Conservation (phyloP, 2,797 vertebrate genomes). For the Avahi laniger region DNA sequence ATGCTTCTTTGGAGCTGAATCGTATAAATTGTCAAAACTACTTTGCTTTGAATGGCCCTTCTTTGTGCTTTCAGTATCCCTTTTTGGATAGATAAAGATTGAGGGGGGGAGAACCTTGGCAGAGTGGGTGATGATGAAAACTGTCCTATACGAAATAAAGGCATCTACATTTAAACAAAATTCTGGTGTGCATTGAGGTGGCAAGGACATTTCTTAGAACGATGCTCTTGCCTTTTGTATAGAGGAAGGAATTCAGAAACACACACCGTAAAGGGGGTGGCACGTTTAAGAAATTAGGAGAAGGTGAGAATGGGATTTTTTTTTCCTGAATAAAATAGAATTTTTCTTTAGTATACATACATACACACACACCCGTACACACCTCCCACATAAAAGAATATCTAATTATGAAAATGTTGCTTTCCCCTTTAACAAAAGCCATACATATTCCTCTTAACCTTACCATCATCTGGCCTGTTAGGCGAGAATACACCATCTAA, state of each 20-base stretch:
- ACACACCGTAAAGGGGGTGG: not conserved
- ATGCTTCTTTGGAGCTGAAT: conserved; percentile 79
- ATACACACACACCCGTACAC: not conserved
- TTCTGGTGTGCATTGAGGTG: conserved; percentile 76
- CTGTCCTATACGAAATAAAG: conserved; percentile 79
- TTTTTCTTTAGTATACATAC: not conserved
- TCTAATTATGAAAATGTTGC: conserved; percentile 80
- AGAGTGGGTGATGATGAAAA: conserved; percentile 75
- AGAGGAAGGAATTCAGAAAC: conserved; percentile 73
- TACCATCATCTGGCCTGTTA: conserved; percentile 80
- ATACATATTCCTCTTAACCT: conserved; percentile 70
- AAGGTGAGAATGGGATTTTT: conserved; percentile 43
- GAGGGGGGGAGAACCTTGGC: conserved; percentile 12
- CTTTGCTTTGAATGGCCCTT: conserved; percentile 73
- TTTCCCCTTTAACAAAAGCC: conserved; percentile 73
- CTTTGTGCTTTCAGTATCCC: conserved; percentile 77
- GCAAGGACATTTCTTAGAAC: conserved; percentile 76
- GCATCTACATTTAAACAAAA: conserved; percentile 79
- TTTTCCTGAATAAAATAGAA: not conserved
- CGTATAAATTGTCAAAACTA: conserved; percentile 80
- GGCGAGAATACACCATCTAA: conserved; percentile 89
- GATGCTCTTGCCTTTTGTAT: conserved; percentile 76
- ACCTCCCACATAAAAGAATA: conserved; percentile 35
- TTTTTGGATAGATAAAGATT: conserved; percentile 74
- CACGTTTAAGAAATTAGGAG: conserved; percentile 46